Evolutionary conservation across 1,140 invertebrate species (phyloP).

Genomic region (Venturia canescens): DNA sequence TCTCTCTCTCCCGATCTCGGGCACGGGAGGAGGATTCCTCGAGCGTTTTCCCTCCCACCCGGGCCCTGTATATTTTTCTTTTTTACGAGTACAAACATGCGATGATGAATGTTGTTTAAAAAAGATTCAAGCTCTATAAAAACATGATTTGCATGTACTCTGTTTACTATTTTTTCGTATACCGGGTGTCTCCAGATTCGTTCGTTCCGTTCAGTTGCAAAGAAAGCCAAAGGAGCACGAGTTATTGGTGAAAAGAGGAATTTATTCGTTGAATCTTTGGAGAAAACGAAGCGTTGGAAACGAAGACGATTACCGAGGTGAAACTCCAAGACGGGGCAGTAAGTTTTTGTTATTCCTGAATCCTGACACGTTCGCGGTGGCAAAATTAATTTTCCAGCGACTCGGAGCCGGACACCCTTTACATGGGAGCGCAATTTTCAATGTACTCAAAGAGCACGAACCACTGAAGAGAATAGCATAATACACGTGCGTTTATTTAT

Average conservation of each 20-base stretch:
- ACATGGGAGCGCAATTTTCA: not conserved
- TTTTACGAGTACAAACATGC: constrained; percentile 1
- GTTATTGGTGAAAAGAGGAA: no score
- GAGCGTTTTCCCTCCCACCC: not conserved
- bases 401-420: not conserved
- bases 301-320: no score
- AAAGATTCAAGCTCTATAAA: not conserved
- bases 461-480: not conserved
- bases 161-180: no score
- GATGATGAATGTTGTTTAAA: constrained; percentile 23
- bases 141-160: not conserved
- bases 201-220: not conserved
- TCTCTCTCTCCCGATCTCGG: constrained; percentile 36
- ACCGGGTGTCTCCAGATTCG: not conserved
- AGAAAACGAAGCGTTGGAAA: no score
- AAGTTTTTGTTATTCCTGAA: no score
- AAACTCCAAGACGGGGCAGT: no score
- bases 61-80: not conserved
- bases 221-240: no score
- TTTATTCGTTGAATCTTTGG: no score
- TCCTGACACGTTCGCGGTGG: no score
- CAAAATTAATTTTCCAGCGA: no score
- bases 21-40: not conserved
- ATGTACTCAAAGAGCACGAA: constrained; percentile 10
- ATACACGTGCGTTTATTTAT: constrained; percentile 17